Evolutionary conservation across 1,140 invertebrate genomes (phyloP), one percentile per base, ranked within the genome.

Genomic region (Goniozus legneri): DNA sequence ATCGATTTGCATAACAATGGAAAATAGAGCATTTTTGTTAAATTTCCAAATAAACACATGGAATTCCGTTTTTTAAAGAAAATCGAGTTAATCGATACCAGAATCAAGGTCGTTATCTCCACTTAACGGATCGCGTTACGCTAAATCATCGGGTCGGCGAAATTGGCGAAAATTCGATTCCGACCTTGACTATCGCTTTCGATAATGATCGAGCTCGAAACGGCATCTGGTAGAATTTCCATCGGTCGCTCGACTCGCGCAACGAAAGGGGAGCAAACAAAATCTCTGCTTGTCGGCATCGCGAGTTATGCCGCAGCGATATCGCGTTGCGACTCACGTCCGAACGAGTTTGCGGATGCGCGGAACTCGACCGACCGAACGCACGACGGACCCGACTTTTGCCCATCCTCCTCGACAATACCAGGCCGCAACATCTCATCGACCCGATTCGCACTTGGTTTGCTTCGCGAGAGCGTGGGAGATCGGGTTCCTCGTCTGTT

Each of bases 381-480:
- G 31, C 33, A 39, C 42, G 54, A 51, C 52, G 52, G 56, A 64
- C 47, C 44, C 45, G 53, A 69, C 59, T 64, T 58, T 63, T 55
- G 60, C 49, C 43, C 44, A 40, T 20, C 16, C 45, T 49, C 27
- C 15, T 47, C 24, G 20, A 10, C 32, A n/a, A n/a, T n/a, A n/a
- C n/a, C n/a, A n/a, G n/a, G n/a, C n/a, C n/a, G n/a, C n/a, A n/a
- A n/a, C n/a, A n/a, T n/a, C n/a, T n/a, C n/a, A n/a, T n/a, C n/a
- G n/a, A n/a, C 56, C 67, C 64, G 67, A 73, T 73, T 71, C 68
- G 69, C 72, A 71, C 69, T 73, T 71, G 58, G 63, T 67, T 74
- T 72, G 62, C 59, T 64, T 62, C 64, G n/a, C n/a, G n/a, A n/a
- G n/a, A n/a, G n/a, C n/a, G n/a, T n/a, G n/a, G n/a, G n/a, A 62